Percentiles rank a stretch among this genome's conserved stretches.
Evolutionary conservation across 1,140 invertebrate genomes (phyloP).

Genomic region (Cepaea nemoralis): DNA sequence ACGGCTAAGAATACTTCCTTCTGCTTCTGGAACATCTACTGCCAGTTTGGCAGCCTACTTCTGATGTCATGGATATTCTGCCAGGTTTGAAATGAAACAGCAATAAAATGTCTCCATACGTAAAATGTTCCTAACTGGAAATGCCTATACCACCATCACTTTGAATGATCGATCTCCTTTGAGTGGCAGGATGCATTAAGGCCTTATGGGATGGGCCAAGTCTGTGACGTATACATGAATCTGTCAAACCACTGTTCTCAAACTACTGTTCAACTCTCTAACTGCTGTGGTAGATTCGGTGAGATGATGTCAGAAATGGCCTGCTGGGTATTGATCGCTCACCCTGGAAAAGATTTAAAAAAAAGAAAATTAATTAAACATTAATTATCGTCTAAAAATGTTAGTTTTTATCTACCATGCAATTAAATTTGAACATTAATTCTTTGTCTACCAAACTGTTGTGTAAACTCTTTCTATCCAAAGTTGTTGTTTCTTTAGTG

Average conservation of each 20-base stretch:
- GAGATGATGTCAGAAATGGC: neutral
- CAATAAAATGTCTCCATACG: too few relatives aligned
- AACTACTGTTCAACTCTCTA: neutral
- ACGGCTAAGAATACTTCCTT: too few relatives aligned
- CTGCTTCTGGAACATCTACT: too few relatives aligned
- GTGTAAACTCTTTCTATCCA: too few relatives aligned
- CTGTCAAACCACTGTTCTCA: neutral
- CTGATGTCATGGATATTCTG: too few relatives aligned
- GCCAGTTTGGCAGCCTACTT: too few relatives aligned
- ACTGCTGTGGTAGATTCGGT: neutral
- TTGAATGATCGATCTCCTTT: neutral
- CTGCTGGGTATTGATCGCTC: neutral
- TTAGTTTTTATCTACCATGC: too few relatives aligned
- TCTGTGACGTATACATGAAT: neutral
- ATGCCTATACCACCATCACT: neutral
- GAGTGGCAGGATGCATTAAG: neutral
- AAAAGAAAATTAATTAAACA: neutral
- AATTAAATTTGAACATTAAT: too few relatives aligned
- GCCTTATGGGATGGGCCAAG: constrained; percentile 10
- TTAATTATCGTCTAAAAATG: too few relatives aligned
- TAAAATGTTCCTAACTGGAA: neutral
- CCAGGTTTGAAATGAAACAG: too few relatives aligned
- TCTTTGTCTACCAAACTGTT: too few relatives aligned
- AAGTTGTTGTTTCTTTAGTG: too few relatives aligned
- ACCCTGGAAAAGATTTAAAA: neutral